Percentiles rank a stretch among this genome's conserved stretches.
Evolutionary conservation across 2,113 vertebrate genomes (phyloP).

Genomic region (Triplophysa rosa): DNA sequence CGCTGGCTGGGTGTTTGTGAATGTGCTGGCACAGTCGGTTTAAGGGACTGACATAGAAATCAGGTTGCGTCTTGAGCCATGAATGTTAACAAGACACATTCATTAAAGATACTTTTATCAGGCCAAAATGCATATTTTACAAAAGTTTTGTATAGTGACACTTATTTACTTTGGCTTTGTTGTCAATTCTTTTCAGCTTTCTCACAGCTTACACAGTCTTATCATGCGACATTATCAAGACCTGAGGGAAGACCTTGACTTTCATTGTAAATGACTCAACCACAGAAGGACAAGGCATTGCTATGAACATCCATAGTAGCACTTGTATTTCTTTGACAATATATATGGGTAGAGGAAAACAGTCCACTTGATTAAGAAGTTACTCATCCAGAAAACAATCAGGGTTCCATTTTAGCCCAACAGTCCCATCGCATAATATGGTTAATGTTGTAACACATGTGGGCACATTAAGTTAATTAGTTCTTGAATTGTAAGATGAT

Average conservation of each 20-base stretch:
- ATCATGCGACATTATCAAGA: constrained; percentile 12
- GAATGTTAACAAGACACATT: constrained; percentile 2
- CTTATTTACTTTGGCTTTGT: neutral
- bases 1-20: constrained; percentile 19
- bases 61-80: constrained; percentile 9
- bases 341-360: constrained; percentile 1
- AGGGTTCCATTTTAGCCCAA: constrained; percentile 15
- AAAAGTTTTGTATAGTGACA: neutral
- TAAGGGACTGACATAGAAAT: constrained; percentile 38
- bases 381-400: constrained; percentile 32
- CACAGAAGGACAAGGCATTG: neutral
- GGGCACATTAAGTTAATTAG: constrained; percentile 31
- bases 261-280: neutral
- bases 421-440: constrained; percentile 22
- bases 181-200: neutral
- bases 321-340: neutral
- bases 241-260: constrained; percentile 7
- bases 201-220: neutral
- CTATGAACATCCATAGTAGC: no score
- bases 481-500: constrained; percentile 28
- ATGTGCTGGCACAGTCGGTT: constrained; percentile 22
- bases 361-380: constrained; percentile 8
- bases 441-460: constrained; percentile 32
- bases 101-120: constrained; percentile 6
- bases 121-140: neutral